phyloP scores from a whole-genome alignment of 2,113 vertebrate species.

The Zingel zingel region DNA sequence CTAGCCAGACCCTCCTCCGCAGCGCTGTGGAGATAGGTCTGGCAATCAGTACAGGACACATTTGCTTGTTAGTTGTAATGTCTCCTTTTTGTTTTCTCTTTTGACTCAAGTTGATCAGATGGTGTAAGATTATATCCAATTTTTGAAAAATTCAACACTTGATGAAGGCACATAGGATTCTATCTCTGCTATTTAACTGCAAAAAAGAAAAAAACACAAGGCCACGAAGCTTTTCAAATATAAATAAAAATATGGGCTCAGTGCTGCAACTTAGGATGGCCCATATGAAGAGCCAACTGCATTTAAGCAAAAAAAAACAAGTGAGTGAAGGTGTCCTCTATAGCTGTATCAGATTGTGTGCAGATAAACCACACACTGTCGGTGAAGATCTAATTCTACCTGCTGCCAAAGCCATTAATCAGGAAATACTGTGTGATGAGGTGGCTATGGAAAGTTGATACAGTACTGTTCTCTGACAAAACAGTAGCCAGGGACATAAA shows the following conservation, averaged over 20 bases:
- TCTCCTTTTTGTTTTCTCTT: background rate
- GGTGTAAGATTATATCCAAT: background rate
- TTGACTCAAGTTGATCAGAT: background rate
- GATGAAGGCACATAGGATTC: constrained; percentile 9
- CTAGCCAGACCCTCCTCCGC: too few relatives aligned
- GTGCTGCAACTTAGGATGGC: background rate
- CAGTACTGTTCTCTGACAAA: constrained; percentile 22
- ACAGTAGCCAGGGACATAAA: constrained; percentile 25
- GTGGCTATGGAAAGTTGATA: constrained; percentile 43
- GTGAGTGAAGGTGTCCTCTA: constrained; percentile 39
- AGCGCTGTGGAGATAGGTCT: too few relatives aligned
- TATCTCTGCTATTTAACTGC: background rate
- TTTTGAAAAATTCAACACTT: constrained; percentile 5
- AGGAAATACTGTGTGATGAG: constrained; percentile 22
- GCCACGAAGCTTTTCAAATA: background rate
- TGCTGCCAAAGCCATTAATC: constrained; percentile 54
- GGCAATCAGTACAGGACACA: background rate
- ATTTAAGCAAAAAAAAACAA: constrained; percentile 7
- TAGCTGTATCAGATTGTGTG: constrained; percentile 39
- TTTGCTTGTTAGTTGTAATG: background rate
- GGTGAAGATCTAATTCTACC: constrained; percentile 50
- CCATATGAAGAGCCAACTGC: background rate
- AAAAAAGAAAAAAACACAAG: background rate
- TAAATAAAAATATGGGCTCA: background rate
- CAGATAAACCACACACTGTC: constrained; percentile 27